A percentile compares a stretch with the other conserved stretches of the same genome.
phyloP scores from a whole-genome alignment of 92 coral and sea anemone species.

The Epizoanthus illoricatus region DNA sequence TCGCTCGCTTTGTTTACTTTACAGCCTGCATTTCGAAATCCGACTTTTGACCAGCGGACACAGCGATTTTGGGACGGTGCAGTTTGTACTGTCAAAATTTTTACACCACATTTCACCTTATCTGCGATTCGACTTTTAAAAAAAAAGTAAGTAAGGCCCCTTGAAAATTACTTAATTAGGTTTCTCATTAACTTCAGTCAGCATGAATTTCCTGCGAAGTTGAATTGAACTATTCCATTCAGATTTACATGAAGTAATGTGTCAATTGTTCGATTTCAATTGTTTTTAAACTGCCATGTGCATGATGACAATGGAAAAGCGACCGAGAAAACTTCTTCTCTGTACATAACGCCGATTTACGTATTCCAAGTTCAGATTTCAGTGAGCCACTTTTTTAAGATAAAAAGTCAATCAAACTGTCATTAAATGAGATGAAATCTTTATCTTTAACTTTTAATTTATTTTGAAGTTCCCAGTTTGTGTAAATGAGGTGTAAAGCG shows the following conservation, averaged over 20 bases:
- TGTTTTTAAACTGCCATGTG: conserved; percentile 39
- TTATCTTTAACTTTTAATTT: background rate
- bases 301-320: conserved; percentile 6
- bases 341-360: background rate
- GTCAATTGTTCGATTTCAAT: conserved; percentile 35
- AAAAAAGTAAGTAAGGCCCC: conserved; percentile 23
- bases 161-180: conserved; percentile 10
- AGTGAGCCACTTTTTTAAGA: background rate
- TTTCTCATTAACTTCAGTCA: conserved; percentile 5
- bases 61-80: too few species aligned
- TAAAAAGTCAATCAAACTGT: background rate
- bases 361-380: background rate
- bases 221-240: conserved; percentile 22
- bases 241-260: conserved; percentile 17
- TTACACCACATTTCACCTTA: too few species aligned
- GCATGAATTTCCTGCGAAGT: conserved; percentile 27
- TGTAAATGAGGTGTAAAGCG: conserved; percentile 10
- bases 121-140: background rate
- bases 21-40: too few species aligned
- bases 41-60: background rate
- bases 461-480: background rate
- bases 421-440: background rate
- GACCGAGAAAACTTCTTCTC: background rate
- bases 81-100: too few species aligned
- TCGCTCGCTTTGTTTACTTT: background rate